These are phyloP conservation scores for Diachasma alloeum DNA, from an alignment of 1,140 invertebrate species.

Conservation along the genomic window DNA sequence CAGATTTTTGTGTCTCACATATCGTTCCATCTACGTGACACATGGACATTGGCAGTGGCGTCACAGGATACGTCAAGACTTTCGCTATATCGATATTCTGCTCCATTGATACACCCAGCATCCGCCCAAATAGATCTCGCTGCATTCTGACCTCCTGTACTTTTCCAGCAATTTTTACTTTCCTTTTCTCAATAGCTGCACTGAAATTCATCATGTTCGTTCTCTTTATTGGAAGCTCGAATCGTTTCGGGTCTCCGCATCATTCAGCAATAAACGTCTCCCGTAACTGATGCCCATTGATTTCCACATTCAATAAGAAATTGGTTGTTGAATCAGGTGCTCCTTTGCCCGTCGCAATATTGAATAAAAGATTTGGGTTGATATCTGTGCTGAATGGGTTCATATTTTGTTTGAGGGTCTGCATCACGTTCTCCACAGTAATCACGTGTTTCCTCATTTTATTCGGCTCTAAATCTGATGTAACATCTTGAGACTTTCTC, in stretches of 20 bases:
- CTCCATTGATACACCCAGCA: slow-evolving; percentile 38
- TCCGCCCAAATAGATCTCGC: slow-evolving; percentile 39
- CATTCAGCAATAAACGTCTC: slow-evolving; percentile 34
- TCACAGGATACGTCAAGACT: slow-evolving; percentile 34
- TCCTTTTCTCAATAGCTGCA: not conserved
- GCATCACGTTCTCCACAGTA: not conserved
- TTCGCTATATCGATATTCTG: slow-evolving; percentile 33
- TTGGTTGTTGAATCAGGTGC: not conserved
- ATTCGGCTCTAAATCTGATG: not conserved
- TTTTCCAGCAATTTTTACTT: slow-evolving; percentile 23
- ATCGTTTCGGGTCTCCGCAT: slow-evolving; percentile 9
- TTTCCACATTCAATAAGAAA: slow-evolving; percentile 31
- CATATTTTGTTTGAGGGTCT: not conserved
- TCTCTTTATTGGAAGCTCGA: slow-evolving; percentile 31
- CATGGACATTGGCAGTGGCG: slow-evolving; percentile 40
- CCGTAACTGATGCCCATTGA: slow-evolving; percentile 14
- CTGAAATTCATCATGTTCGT: slow-evolving; percentile 27
- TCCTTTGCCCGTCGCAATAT: slow-evolving; percentile 36
- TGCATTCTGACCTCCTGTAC: slow-evolving; percentile 31
- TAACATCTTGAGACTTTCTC: not conserved
- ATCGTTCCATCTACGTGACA: slow-evolving; percentile 50
- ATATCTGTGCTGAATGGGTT: not conserved
- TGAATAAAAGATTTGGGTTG: slow-evolving; percentile 21
- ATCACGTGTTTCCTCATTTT: not conserved
- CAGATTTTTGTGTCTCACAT: slow-evolving; percentile 46